These are phyloP conservation scores for Phenganax subtilis DNA, from an alignment of 92 coral and sea anemone genomes.

Conservation along the genomic window DNA sequence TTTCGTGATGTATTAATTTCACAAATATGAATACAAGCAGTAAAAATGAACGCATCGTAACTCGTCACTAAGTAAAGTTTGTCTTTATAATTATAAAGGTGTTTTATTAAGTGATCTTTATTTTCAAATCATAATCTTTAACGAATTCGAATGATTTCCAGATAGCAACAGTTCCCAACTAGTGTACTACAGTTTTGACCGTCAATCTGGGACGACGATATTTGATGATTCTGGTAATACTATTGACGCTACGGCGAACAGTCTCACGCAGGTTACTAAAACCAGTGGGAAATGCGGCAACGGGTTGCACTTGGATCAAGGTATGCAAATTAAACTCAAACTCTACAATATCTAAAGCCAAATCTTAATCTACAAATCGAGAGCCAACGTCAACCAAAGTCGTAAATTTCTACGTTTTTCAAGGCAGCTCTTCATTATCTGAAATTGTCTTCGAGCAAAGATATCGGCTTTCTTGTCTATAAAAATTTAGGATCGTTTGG, in stretches of 20 bases:
- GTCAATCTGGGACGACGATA: conserved; percentile 78
- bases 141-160: not conserved
- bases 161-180: conserved; percentile 46
- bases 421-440: too few relatives aligned
- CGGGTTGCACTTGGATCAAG: conserved; percentile 73
- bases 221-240: conserved; percentile 91
- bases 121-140: not conserved
- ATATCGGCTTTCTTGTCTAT: too few relatives aligned
- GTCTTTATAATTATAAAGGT: too few relatives aligned
- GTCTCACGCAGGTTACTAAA: conserved; percentile 75
- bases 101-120: not conserved
- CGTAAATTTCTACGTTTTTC: too few relatives aligned
- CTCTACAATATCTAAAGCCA: not conserved
- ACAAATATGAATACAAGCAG: too few relatives aligned
- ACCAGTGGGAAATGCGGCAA: conserved; percentile 87
- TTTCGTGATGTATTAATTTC: not conserved
- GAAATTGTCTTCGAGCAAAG: too few relatives aligned
- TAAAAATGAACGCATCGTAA: too few relatives aligned
- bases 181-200: conserved; percentile 84
- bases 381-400: too few relatives aligned
- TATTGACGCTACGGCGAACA: conserved; percentile 65
- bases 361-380: not conserved
- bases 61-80: too few relatives aligned
- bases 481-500: too few relatives aligned
- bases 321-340: conserved; percentile 36